These are phyloP conservation scores for Leptogaster cylindrica DNA, from an alignment of 2,888 invertebrate species.

Conservation along the genomic window DNA sequence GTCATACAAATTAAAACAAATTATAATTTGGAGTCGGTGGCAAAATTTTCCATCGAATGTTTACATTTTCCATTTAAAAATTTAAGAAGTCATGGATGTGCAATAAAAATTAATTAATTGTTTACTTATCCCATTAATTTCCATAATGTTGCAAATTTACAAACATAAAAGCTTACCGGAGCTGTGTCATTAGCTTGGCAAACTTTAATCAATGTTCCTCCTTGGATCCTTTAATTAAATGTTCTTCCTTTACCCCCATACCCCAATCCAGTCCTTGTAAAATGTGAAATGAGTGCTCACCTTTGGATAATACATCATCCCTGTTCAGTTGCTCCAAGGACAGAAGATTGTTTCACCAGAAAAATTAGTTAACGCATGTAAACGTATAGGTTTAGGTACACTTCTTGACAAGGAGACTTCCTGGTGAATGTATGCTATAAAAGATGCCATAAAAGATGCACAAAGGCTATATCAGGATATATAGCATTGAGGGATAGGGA, in stretches of 20 bases:
- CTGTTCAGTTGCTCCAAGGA: background rate
- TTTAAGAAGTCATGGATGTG: no score
- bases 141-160: background rate
- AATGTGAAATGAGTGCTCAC: no score
- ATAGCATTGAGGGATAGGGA: background rate
- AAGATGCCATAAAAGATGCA: slow-evolving; percentile 25
- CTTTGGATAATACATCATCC: slow-evolving; percentile 21
- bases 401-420: background rate
- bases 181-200: slow-evolving; percentile 19
- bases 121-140: background rate
- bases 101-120: slow-evolving; percentile 2
- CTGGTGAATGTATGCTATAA: background rate
- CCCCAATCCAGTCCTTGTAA: slow-evolving; percentile 22
- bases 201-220: slow-evolving; percentile 31
- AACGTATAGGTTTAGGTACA: background rate
- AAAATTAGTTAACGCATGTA: slow-evolving; percentile 25
- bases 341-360: no score
- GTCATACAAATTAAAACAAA: no score
- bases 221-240: slow-evolving; percentile 9
- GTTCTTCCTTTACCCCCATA: background rate
- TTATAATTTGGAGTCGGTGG: no score
- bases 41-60: no score
- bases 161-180: background rate
- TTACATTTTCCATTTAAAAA: no score
- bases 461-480: background rate